Conservation (phyloP, 2,888 invertebrate genomes). For the Nudaria mundana region DNA sequence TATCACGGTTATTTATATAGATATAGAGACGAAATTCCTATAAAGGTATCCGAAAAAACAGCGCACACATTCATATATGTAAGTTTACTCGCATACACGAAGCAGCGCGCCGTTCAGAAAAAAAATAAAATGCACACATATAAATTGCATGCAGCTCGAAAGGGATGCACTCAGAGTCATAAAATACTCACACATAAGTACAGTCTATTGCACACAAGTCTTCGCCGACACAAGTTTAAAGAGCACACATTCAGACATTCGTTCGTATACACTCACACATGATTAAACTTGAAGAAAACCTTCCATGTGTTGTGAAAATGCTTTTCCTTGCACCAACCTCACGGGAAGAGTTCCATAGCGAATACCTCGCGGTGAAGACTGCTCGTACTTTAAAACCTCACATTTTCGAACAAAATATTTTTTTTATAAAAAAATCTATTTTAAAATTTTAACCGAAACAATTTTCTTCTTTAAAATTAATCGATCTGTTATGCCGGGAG, state of each 20-base stretch:
- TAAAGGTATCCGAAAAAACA: conserved; percentile 55
- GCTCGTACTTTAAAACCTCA: conserved; percentile 60
- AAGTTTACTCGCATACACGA: conserved; percentile 57
- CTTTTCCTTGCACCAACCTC: conserved; percentile 81
- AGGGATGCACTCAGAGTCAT: conserved; percentile 81
- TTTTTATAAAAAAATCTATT: conserved; percentile 33
- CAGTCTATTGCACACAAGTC: conserved; percentile 38
- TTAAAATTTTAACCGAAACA: conserved; percentile 23
- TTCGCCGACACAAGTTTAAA: conserved; percentile 46
- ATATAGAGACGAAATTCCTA: conserved; percentile 38
- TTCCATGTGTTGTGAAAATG: conserved; percentile 78
- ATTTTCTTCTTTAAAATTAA: conserved; percentile 39
- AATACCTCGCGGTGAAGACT: conserved; percentile 82
- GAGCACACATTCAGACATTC: conserved; percentile 49
- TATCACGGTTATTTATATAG: conserved; percentile 22
- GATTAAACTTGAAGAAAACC: conserved; percentile 62
- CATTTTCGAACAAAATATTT: conserved; percentile 38
- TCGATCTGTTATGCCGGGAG: conserved; percentile 58
- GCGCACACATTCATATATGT: conserved; percentile 63
- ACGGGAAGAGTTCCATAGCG: conserved; percentile 81
- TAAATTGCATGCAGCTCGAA: conserved; percentile 79
- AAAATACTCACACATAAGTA: conserved; percentile 66
- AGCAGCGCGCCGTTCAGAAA: conserved; percentile 68
- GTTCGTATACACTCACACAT: conserved; percentile 57
- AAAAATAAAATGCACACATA: conserved; percentile 79